A percentile compares a stretch with the other conserved stretches of the same genome.
Evolutionary conservation across 2,113 vertebrate species (phyloP).

Genomic region (Phainopepla nitens): DNA sequence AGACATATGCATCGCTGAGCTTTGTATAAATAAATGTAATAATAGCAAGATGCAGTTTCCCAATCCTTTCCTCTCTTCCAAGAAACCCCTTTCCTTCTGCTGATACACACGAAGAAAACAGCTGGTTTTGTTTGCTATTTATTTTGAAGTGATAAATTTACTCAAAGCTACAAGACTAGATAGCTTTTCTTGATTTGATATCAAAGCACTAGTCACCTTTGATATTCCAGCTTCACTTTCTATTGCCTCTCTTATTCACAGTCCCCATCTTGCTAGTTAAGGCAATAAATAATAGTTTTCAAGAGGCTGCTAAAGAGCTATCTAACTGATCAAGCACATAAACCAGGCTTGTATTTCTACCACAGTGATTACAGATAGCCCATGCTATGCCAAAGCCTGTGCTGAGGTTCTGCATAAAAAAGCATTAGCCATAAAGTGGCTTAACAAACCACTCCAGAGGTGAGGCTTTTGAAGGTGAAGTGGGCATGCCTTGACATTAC

Average conservation of each 20-base stretch:
- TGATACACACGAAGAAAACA: not conserved
- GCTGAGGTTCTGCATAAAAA: not conserved
- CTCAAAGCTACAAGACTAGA: not conserved
- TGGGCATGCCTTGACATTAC: not conserved
- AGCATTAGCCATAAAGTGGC: not conserved
- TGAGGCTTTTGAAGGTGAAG: not conserved
- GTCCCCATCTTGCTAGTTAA: not conserved
- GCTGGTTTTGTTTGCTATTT: not conserved
- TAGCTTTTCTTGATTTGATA: not conserved
- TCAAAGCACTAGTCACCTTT: not conserved
- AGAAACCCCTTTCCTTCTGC: not conserved
- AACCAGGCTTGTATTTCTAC: not conserved
- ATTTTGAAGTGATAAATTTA: not conserved
- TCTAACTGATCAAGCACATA: not conserved
- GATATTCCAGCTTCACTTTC: not conserved
- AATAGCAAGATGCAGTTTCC: not conserved
- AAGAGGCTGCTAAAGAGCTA: not conserved
- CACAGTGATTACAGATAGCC: not conserved
- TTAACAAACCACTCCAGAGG: not conserved
- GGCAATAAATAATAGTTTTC: not conserved
- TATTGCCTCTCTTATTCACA: not conserved
- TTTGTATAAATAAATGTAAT: not conserved
- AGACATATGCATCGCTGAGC: not conserved
- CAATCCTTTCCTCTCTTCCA: not conserved
- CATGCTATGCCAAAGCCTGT: rapidly evolving